phyloP scores from a whole-genome alignment of 2,113 vertebrate species.

The Crotalus viridis region DNA sequence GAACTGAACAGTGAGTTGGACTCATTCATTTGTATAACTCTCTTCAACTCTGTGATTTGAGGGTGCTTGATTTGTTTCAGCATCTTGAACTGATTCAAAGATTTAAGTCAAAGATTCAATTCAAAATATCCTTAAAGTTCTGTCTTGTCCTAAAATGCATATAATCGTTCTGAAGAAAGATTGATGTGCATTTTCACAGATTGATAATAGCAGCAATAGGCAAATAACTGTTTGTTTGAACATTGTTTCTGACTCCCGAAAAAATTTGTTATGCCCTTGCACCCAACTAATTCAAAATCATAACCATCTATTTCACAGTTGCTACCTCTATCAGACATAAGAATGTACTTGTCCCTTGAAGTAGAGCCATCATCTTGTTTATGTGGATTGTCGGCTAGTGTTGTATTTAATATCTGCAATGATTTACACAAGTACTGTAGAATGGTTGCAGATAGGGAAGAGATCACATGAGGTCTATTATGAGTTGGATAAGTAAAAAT shows the following conservation, averaged over 20 bases:
- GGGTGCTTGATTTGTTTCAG: background rate
- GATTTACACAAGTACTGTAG: background rate
- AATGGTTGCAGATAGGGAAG: background rate
- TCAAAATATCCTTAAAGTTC: background rate
- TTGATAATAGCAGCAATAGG: constrained; percentile 8
- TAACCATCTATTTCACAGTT: constrained; percentile 33
- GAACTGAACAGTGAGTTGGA: background rate
- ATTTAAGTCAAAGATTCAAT: background rate
- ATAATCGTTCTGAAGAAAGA: background rate
- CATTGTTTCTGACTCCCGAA: constrained; percentile 24
- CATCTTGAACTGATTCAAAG: background rate
- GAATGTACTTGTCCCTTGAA: constrained; percentile 20
- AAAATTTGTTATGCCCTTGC: constrained; percentile 17
- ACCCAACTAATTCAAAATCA: constrained; percentile 23
- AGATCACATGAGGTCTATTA: background rate
- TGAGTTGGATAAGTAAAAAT: background rate
- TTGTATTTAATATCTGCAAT: background rate
- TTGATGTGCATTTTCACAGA: constrained; percentile 11
- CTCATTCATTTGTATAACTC: background rate
- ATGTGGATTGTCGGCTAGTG: constrained; percentile 4
- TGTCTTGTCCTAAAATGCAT: background rate
- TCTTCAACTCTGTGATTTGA: background rate
- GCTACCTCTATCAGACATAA: background rate
- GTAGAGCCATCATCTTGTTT: constrained; percentile 19
- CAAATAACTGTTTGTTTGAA: constrained; percentile 29